These are phyloP conservation scores for Sebastes matsubarae DNA, from an alignment of 2,797 vertebrate genomes.

Conservation along the genomic window DNA sequence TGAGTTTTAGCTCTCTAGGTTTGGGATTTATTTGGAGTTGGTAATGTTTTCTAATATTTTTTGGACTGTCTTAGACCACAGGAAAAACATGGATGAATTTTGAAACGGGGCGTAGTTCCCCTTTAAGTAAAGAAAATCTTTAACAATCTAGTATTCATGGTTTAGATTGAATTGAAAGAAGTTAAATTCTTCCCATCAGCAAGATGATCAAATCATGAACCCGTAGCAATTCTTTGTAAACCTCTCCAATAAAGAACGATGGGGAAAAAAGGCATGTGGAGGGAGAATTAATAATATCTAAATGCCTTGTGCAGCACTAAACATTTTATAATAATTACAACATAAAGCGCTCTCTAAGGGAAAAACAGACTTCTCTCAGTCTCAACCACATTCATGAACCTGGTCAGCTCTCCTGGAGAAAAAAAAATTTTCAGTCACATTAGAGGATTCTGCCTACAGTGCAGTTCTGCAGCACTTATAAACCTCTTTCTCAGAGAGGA, in stretches of 20 bases:
- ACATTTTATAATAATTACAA: not conserved
- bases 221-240: not conserved
- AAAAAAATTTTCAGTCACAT: not conserved
- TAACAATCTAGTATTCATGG: not conserved
- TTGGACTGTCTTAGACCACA: not conserved
- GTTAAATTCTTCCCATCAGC: not conserved
- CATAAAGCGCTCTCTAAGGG: not conserved
- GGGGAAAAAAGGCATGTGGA: not conserved
- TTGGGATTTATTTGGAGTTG: too few relatives aligned
- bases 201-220: not conserved
- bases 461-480: not conserved
- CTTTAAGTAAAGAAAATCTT: not conserved
- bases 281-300: not conserved
- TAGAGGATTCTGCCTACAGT: not conserved
- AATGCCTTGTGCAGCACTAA: too few relatives aligned
- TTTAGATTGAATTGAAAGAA: not conserved
- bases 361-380: not conserved
- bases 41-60: too few relatives aligned
- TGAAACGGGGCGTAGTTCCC: too few relatives aligned
- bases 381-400: not conserved
- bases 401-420: not conserved
- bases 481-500: not conserved
- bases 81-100: too few relatives aligned
- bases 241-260: not conserved
- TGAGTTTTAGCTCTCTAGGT: too few relatives aligned